Evolutionary conservation across 2,113 vertebrate species (phyloP), one percentile per base, ranked within the genome.

Genomic region (Asarcornis scutulata): DNA sequence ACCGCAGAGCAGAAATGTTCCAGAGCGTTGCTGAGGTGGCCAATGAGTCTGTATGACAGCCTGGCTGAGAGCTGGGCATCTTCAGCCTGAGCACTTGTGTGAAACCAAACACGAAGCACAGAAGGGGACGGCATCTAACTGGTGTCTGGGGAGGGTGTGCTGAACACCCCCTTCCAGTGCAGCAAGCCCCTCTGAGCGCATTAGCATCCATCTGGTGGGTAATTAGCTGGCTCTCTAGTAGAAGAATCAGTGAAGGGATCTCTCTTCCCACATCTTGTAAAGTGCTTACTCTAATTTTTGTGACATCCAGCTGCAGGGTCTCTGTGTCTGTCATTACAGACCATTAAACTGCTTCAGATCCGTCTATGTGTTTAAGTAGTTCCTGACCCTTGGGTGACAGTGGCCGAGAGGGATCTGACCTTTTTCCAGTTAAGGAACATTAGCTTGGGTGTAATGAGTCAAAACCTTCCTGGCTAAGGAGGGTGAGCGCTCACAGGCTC

Each of bases 281-380:
- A 86, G 44, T 69, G 83, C 44, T 67, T 81, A 23, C 40, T 92
- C 44, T 95, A 83, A 91, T 91, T 84, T 78, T 86, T 92, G 92
- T 96, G 91, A 85, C 85, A 71, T 89, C 71, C 89, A 82, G 69
- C 92, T 94, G 73, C 34, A 87, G 91, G 92, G 89, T 76, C 67
- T 50, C 91, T 85, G 50, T 55, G 9, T 67, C 83, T 94, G 87
- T 74, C 62, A 13, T 96, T 87, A 93, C 89, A 95, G 69, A 89
- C 96, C 91, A 95, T 96, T 96, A 93, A 62, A 73, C 81, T 83
- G 85, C 62, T 89, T 93, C 89, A 89, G 87, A 89, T 88, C 74
- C 52, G 75, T 75, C 88, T 38, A 17, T 82, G 7, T 73, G 27
- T 91, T 94, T 36, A 94, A 91, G 86, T 36, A 23, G 73, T 71